Evolutionary conservation across 2,113 vertebrate genomes (phyloP).

Genomic region (Myrmecophaga tridactyla): DNA sequence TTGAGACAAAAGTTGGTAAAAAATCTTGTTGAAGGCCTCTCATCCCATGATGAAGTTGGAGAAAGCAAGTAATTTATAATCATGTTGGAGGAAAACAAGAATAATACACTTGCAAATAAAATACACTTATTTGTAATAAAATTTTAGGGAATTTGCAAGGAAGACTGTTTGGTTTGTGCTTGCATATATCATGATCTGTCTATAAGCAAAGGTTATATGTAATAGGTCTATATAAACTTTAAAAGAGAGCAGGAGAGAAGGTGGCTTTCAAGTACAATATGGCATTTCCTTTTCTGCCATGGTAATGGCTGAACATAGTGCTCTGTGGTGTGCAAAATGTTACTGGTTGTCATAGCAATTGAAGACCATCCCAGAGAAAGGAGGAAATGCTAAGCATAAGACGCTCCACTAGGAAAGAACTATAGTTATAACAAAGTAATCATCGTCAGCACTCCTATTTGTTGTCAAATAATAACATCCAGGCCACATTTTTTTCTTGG

Average conservation of each 20-base stretch:
- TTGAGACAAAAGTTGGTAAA: background rate
- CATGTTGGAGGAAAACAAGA: constrained; percentile 24
- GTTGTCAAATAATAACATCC: constrained; percentile 15
- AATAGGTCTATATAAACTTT: constrained; percentile 21
- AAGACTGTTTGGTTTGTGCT: constrained; percentile 18
- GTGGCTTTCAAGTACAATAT: constrained; percentile 70
- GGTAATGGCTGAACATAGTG: constrained; percentile 68
- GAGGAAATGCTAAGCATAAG: constrained; percentile 46
- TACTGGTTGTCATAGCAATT: constrained; percentile 84
- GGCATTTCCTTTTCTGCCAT: constrained; percentile 78
- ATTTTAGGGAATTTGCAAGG: constrained; percentile 20
- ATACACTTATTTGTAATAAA: constrained; percentile 41
- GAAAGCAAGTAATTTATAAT: constrained; percentile 41
- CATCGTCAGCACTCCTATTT: constrained; percentile 19
- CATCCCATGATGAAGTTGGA: constrained; percentile 40
- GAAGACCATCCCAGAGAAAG: constrained; percentile 72
- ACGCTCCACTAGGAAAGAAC: constrained; percentile 60
- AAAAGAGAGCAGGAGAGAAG: constrained; percentile 55
- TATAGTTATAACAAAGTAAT: background rate
- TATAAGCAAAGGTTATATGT: constrained; percentile 54
- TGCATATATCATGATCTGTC: background rate
- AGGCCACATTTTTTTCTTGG: background rate
- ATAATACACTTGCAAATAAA: background rate
- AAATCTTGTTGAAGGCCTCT: constrained; percentile 7
- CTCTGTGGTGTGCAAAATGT: constrained; percentile 77